Base-by-base conservation (phyloP, 2,113 vertebrate genomes). In the Morphnarchus princeps region DNA sequence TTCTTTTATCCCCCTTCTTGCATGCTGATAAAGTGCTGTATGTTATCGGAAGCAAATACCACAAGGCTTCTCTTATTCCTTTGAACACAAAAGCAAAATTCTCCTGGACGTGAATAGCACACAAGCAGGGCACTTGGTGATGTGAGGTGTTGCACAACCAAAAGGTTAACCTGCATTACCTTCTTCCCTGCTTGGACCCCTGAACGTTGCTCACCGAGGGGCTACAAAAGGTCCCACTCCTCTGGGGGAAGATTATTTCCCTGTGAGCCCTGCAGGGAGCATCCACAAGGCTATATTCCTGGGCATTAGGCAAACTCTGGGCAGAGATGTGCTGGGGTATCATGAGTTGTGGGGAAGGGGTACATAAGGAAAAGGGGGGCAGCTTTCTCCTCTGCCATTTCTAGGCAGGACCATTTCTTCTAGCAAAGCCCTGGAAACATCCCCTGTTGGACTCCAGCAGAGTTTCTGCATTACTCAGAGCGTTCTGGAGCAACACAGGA, bases 401-500 rank as follows among this genome's bases (percentile, higher is more conserved):
- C 80, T 61, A 58, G 59, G 29, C 11, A 61, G n/a, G 26, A 82
- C 31, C 9, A 4, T 16, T 21, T 79, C 40, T 77, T 71, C 57
- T 57, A 43, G 20, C 58, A 86, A 54, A 76, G 47, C 11, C 22
- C 26, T 32, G 16, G 59, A 7, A 82, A 62, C 38, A 57, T 28
- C 5, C 5, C 4, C 0, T 18, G 32, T 36, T 12, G 32, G 70
- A 69, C 16, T 32, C 20, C 72, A 42, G 43, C 28, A 36, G 17
- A 29, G 19, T 49, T 82, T 83, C 77, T 58, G 8, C 14, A 18
- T 61, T 80, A 40, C 49, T 77, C 40, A 34, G 10, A 47, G 11
- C 1, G 0, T 40, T 88, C 28, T 52, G 71, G 15, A 58, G 22
- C 31, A 42, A 32, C 4, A 15, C 0, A 0, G 45, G 15, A 34